These are phyloP conservation scores for Zygaena filipendulae DNA, from an alignment of 2,888 invertebrate species.

Conservation along the genomic window DNA sequence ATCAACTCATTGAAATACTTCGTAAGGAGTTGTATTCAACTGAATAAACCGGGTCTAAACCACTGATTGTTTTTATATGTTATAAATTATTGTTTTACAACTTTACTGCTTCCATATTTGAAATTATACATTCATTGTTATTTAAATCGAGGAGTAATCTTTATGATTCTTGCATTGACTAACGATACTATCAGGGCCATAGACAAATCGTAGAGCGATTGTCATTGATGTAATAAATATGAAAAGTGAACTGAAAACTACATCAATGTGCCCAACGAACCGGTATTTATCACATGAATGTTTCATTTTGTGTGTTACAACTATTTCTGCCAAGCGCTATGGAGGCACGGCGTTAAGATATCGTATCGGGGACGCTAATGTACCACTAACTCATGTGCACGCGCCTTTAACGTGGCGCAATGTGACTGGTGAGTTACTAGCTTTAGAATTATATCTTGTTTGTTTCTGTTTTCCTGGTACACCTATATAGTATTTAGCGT, in stretches of 20 bases:
- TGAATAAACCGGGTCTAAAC: no score
- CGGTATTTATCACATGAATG: slow-evolving; percentile 33
- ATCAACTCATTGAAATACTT: no score
- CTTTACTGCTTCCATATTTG: neutral
- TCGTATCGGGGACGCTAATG: slow-evolving; percentile 56
- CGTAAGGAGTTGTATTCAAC: no score
- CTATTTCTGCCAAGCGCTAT: slow-evolving; percentile 37
- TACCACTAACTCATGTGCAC: slow-evolving; percentile 58
- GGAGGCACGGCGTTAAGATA: slow-evolving; percentile 48
- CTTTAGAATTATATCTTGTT: slow-evolving; percentile 17
- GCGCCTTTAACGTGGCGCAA: slow-evolving; percentile 40
- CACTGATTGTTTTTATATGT: neutral
- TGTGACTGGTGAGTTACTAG: slow-evolving; percentile 33
- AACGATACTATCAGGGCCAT: slow-evolving; percentile 8
- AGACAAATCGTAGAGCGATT: slow-evolving; percentile 24
- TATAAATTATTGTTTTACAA: neutral
- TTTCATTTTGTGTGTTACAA: slow-evolving; percentile 36
- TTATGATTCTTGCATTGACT: neutral
- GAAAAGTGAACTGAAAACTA: slow-evolving; percentile 15
- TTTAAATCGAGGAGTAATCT: no score
- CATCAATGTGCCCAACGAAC: slow-evolving; percentile 21
- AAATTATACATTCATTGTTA: no score
- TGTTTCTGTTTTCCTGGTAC: slow-evolving; percentile 9
- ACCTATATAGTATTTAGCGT: no score
- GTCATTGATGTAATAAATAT: slow-evolving; percentile 28